These are phyloP conservation scores for Clarias magur DNA, from an alignment of 2,113 vertebrate genomes.

Conservation along the genomic window DNA sequence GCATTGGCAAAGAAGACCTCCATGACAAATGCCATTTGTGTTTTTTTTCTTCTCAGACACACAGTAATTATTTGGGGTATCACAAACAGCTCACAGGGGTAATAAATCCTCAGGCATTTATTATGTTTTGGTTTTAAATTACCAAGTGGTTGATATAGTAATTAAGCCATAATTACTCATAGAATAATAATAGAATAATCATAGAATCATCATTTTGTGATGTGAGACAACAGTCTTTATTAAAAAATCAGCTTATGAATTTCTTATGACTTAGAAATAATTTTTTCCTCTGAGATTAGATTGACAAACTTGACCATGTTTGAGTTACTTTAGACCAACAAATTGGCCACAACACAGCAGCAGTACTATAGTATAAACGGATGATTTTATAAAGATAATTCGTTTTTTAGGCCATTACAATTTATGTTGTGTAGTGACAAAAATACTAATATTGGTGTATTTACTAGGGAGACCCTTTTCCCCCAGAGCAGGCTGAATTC, in stretches of 20 bases:
- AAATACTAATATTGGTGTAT: neutral
- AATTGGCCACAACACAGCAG: neutral
- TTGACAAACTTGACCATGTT: neutral
- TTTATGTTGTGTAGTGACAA: neutral
- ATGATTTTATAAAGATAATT: neutral
- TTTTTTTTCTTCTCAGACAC: constrained; percentile 15
- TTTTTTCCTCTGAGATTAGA: neutral
- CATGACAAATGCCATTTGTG: constrained; percentile 19
- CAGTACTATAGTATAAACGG: neutral
- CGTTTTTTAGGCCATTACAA: neutral
- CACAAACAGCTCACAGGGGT: no score
- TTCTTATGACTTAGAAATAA: no score
- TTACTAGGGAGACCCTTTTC: neutral
- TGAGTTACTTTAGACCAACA: neutral
- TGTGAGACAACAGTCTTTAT: neutral
- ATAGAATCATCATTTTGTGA: neutral
- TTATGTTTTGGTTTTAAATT: neutral
- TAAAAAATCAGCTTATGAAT: neutral
- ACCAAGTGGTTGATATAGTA: neutral
- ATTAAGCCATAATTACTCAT: neutral
- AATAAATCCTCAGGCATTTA: neutral
- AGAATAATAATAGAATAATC: neutral
- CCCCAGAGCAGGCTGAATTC: neutral
- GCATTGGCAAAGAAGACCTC: constrained; percentile 21
- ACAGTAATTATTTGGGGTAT: constrained; percentile 4